Conservation (phyloP, 2,888 invertebrate genomes). For the Ophion ventricosus region DNA sequence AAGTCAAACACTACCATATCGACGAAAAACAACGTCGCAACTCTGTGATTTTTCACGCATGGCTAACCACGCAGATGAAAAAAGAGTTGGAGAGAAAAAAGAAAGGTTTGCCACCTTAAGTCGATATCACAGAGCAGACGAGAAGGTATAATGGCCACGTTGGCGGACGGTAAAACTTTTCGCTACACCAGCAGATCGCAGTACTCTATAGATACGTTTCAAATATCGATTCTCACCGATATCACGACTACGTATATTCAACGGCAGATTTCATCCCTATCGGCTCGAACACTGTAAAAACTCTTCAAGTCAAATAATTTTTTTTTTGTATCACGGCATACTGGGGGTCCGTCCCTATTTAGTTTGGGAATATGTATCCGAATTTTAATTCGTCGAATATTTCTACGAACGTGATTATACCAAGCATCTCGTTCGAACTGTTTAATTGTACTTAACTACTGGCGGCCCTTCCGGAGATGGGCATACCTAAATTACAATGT, state of each 20-base stretch:
- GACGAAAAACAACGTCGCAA: neutral
- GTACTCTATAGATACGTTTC: neutral
- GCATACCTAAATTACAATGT: too few species aligned
- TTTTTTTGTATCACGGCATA: too few species aligned
- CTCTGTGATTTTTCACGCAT: neutral
- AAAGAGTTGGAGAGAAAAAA: neutral
- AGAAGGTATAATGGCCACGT: neutral
- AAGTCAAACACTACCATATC: neutral
- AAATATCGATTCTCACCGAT: neutral
- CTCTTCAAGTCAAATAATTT: too few species aligned
- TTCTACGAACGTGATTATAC: too few species aligned
- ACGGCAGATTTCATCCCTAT: neutral
- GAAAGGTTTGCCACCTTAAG: constrained; percentile 17
- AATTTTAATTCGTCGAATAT: too few species aligned
- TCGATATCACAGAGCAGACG: constrained; percentile 26
- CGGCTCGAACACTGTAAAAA: neutral
- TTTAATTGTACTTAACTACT: too few species aligned
- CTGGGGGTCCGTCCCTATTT: too few species aligned
- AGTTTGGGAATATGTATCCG: too few species aligned
- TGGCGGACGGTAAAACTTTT: constrained; percentile 18
- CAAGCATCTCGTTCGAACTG: too few species aligned
- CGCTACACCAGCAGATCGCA: neutral
- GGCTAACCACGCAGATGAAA: neutral
- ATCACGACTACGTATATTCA: neutral
- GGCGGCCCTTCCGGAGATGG: too few species aligned